These are phyloP conservation scores for Dichetophora obliterata DNA, from an alignment of 2,888 invertebrate genomes.

Conservation along the genomic window DNA sequence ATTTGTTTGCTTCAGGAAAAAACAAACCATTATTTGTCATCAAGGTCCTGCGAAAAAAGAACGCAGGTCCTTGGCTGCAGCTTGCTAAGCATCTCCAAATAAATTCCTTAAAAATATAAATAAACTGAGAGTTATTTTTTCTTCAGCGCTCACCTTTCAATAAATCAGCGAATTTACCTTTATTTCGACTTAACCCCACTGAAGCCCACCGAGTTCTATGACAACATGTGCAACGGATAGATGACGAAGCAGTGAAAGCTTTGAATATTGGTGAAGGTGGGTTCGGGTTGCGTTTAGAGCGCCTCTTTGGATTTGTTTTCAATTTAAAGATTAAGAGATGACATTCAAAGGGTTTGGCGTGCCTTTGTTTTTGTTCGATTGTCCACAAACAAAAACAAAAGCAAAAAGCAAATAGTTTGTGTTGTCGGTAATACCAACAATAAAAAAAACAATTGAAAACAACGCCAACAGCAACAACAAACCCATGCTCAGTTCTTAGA, in stretches of 20 bases:
- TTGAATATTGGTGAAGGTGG: background rate
- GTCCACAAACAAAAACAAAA: conserved; percentile 9
- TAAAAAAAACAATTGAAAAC: background rate
- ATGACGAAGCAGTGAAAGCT: background rate
- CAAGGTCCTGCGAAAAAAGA: conserved; percentile 13
- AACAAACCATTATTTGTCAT: conserved; percentile 52
- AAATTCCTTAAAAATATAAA: background rate
- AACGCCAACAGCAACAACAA: conserved; percentile 2
- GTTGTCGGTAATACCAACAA: background rate
- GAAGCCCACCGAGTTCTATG: too few relatives aligned
- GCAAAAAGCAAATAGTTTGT: background rate
- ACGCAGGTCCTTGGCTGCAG: conserved; percentile 10
- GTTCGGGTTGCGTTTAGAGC: too few relatives aligned
- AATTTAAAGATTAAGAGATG: background rate
- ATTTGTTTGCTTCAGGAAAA: conserved; percentile 45
- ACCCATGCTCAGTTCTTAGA: background rate
- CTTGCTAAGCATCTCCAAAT: conserved; percentile 10
- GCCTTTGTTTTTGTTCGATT: conserved; percentile 2
- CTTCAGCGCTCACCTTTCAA: conserved; percentile 6
- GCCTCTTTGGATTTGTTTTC: too few relatives aligned
- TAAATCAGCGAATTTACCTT: conserved; percentile 24
- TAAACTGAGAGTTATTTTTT: background rate
- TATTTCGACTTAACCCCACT: background rate
- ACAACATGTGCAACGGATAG: background rate
- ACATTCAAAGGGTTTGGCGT: conserved; percentile 10